These are phyloP conservation scores for Theodoxus fluviatilis DNA, from an alignment of 2,888 invertebrate genomes.

Conservation along the genomic window DNA sequence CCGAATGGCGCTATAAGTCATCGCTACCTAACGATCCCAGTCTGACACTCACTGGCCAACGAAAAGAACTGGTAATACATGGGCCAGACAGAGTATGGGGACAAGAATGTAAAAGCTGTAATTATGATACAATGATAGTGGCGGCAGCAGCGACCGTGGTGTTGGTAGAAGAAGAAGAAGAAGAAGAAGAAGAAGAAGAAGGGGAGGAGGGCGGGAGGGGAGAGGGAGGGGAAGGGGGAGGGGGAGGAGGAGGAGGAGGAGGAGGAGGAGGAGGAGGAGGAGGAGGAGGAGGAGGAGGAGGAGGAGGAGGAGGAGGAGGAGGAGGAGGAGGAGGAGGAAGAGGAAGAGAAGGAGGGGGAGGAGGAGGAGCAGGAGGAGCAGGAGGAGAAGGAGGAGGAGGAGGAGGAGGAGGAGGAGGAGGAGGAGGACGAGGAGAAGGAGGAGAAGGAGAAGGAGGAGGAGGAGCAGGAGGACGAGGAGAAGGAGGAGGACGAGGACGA, in stretches of 20 bases:
- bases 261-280: neutral
- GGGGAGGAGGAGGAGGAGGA: neutral
- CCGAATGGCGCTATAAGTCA: too few relatives aligned
- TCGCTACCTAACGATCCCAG: too few relatives aligned
- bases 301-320: neutral
- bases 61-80: too few relatives aligned
- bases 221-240: neutral
- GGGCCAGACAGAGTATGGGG: too few relatives aligned
- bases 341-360: neutral
- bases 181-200: neutral
- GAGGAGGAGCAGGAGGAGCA: neutral
- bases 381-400: neutral
- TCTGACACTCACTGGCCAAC: too few relatives aligned
- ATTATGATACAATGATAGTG: neutral
- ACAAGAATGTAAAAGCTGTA: neutral
- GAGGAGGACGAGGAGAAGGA: neutral
- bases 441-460: neutral
- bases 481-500: neutral
- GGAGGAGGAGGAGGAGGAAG: neutral
- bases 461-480: neutral
- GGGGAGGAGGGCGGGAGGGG: neutral
- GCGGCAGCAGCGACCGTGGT: neutral
- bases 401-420: neutral
- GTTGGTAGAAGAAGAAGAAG: neutral
- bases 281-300: neutral